Percentiles rank a stretch among this genome's conserved stretches.
phyloP scores from a whole-genome alignment of 2,113 vertebrate species.

The Ginglymostoma cirratum region DNA sequence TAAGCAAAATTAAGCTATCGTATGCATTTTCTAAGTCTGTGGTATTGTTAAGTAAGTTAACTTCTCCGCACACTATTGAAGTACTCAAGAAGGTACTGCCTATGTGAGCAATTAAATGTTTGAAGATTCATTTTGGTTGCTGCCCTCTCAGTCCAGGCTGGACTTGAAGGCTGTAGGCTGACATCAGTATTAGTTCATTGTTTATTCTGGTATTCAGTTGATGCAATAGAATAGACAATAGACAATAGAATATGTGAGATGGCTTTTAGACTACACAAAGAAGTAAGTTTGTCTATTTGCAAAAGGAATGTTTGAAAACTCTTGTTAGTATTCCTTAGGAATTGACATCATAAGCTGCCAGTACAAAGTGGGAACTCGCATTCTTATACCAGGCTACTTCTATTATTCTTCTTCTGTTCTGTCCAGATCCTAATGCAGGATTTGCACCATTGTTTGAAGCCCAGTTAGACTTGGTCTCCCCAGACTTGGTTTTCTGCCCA shows the following conservation, averaged over 20 bases:
- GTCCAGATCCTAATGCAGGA: slow-evolving; percentile 60
- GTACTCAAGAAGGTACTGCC: neutral
- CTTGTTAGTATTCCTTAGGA: neutral
- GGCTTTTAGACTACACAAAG: neutral
- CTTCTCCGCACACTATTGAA: neutral
- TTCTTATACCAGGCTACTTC: neutral
- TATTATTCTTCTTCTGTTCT: slow-evolving; percentile 37
- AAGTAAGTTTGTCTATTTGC: neutral
- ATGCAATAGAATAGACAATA: neutral
- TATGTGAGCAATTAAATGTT: neutral
- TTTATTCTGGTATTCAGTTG: neutral
- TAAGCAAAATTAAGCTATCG: neutral
- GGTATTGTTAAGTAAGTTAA: neutral
- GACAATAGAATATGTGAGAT: neutral
- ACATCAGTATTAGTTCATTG: neutral
- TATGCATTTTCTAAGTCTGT: neutral
- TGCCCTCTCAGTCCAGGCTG: neutral
- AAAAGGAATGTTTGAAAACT: neutral
- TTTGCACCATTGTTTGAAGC: slow-evolving; percentile 72
- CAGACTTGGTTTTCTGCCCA: slow-evolving; percentile 77
- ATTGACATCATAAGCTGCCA: neutral
- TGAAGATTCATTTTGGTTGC: neutral
- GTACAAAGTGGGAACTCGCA: neutral
- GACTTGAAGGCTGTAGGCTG: neutral
- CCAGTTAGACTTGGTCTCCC: slow-evolving; percentile 67